Percentiles rank a stretch among this genome's conserved stretches.
Evolutionary conservation across 2,888 invertebrate genomes (phyloP).

Genomic region (Trachelus troglodyta): DNA sequence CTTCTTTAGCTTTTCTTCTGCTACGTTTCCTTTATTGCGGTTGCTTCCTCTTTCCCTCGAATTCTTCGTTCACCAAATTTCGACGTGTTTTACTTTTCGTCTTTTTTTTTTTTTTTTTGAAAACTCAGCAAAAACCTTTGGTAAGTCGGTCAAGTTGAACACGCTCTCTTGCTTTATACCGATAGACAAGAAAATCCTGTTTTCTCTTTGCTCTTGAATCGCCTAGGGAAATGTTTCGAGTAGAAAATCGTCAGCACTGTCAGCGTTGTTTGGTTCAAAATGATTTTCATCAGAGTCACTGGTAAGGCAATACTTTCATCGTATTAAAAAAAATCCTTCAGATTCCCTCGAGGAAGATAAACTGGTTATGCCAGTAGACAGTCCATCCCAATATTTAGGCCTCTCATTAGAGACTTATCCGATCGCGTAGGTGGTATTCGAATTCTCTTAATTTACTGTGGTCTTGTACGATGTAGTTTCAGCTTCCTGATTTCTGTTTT

Average conservation of each 20-base stretch:
- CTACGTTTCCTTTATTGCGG: background rate
- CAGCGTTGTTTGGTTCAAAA: background rate
- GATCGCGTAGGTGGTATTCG: slow-evolving; percentile 1
- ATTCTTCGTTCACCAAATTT: background rate
- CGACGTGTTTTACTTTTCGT: background rate
- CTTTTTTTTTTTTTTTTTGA: background rate
- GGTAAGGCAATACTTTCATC: background rate
- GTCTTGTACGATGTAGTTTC: background rate
- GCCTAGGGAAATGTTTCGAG: background rate
- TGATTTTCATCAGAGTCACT: background rate
- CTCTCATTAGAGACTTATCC: background rate
- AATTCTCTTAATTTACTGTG: background rate
- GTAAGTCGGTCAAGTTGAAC: background rate
- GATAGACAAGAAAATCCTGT: background rate
- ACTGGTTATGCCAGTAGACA: background rate
- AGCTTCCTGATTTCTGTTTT: background rate
- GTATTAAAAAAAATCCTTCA: background rate
- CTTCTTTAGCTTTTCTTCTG: background rate
- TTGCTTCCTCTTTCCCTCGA: background rate
- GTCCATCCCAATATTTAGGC: background rate
- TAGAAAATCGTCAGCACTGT: background rate
- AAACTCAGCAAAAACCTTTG: background rate
- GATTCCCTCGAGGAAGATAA: background rate
- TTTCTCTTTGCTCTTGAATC: background rate
- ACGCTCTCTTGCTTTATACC: background rate